phyloP scores from a whole-genome alignment of 2,797 vertebrate genomes.

The Chelidonichthys spinosus region DNA sequence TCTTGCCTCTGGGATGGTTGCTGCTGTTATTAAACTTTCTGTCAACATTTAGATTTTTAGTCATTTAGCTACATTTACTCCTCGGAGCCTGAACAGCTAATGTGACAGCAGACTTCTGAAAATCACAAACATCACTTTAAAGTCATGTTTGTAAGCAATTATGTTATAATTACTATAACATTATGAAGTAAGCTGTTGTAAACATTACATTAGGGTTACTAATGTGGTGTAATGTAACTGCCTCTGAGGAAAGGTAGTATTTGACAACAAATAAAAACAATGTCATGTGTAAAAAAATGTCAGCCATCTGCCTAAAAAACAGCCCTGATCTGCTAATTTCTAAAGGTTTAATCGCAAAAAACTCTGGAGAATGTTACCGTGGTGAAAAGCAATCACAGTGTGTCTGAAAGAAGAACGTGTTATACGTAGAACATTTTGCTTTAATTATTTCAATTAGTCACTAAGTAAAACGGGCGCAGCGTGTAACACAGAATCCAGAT shows the following conservation, averaged over 20 bases:
- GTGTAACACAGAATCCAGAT: background rate
- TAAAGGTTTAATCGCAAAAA: background rate
- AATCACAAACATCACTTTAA: constrained; percentile 8
- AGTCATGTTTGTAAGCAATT: background rate
- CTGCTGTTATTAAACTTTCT: too few relatives aligned
- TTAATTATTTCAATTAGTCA: background rate
- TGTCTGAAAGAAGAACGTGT: background rate
- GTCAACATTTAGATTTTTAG: too few relatives aligned
- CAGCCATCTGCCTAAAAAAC: background rate
- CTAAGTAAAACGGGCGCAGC: background rate
- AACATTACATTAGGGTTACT: background rate
- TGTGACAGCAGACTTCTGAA: background rate
- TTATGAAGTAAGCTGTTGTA: background rate
- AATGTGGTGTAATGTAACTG: background rate
- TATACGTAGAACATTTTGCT: background rate
- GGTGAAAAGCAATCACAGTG: background rate
- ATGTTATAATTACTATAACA: too few relatives aligned
- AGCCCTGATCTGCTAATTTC: background rate
- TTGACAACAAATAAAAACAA: background rate
- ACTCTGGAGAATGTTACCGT: background rate
- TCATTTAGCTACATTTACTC: too few relatives aligned
- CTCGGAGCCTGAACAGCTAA: too few relatives aligned
- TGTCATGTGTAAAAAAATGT: background rate
- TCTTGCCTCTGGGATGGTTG: too few relatives aligned
- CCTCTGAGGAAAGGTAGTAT: background rate